Evolutionary conservation across 1,140 invertebrate species (phyloP), one percentile per base, ranked within the genome.

Genomic region (Brachionus asplanchnoidis): DNA sequence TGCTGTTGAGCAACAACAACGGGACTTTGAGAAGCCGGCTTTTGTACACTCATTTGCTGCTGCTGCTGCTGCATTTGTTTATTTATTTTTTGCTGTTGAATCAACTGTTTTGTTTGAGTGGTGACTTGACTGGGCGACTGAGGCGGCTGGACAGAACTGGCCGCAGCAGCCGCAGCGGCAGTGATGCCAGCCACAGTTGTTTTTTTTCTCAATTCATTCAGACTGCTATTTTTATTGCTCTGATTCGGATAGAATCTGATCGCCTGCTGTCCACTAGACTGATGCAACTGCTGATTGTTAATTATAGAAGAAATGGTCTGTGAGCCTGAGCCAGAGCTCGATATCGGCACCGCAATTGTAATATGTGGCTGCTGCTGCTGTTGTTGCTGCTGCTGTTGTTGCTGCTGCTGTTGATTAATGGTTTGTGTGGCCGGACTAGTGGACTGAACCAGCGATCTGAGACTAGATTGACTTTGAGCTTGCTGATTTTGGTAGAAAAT

Each of bases 221-320:
- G 26, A 14, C 42, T 77, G 7, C 17, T 26, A 14, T 77, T 46
- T 20, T 50, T 46, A 4, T 12, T 50, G 26, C 8, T 50, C 11
- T 77, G 40, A 77, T 77, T 77, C 6, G 73, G 11, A 50, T 77
- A 77, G 5, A 77, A 77, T 17, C 73, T 7, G 26, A 77, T 77
- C 9, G 73, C 23, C 42, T 77, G 73, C 42, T 77, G 73, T 14
- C 32, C 17, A 17, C 26, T 68, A 6, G 32, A 20, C 65, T 73
- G 68, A 0, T 73, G 28, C n/a, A 50, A 50, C 26, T 77, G 73
- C 50, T 77, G 73, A 68, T 82, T 82, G 32, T 65, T 82, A 14
- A 82, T 82, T 42, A 82, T 82, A 12, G 79, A 82, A 36, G 79
- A 82, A 23, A 82, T 82, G 5, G 79, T 82, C 32, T 82, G 79